Conservation (phyloP, 2,113 vertebrate species). For the Pavo muticus region DNA sequence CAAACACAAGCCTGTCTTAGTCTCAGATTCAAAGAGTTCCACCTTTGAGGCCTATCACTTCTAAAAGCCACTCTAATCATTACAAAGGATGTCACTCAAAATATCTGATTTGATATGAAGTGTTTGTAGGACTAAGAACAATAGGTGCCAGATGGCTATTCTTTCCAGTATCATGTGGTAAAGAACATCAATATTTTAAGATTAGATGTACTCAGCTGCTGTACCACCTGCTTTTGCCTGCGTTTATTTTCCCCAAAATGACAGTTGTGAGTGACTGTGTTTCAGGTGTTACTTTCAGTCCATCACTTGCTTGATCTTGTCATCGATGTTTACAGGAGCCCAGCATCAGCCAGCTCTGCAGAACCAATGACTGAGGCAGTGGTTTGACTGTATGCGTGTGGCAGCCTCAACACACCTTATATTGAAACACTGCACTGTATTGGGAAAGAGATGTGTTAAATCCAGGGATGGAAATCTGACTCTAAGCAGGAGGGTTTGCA, state of each 20-base stretch:
- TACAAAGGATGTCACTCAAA: neutral
- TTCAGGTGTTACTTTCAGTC: neutral
- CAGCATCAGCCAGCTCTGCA: neutral
- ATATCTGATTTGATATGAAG: neutral
- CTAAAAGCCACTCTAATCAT: neutral
- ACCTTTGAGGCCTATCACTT: neutral
- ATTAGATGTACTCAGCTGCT: neutral
- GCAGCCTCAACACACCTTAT: neutral
- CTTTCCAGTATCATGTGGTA: neutral
- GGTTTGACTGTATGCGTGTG: fast-evolving
- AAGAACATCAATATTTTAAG: conserved; percentile 7
- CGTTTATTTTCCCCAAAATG: neutral
- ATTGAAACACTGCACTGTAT: fast-evolving
- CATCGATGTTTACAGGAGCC: neutral
- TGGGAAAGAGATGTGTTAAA: neutral
- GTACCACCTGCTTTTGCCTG: conserved; percentile 9
- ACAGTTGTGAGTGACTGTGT: neutral
- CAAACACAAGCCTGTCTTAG: neutral
- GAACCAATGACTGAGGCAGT: neutral
- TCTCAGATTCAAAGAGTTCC: neutral
- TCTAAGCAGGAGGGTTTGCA: neutral
- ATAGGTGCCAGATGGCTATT: conserved; percentile 9
- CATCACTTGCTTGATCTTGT: neutral
- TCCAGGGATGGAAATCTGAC: neutral
- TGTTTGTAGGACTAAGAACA: neutral